A percentile compares a stretch with the other conserved stretches of the same genome.
Evolutionary conservation across 2,888 invertebrate species (phyloP).

Genomic region (Tipula lateralis): DNA sequence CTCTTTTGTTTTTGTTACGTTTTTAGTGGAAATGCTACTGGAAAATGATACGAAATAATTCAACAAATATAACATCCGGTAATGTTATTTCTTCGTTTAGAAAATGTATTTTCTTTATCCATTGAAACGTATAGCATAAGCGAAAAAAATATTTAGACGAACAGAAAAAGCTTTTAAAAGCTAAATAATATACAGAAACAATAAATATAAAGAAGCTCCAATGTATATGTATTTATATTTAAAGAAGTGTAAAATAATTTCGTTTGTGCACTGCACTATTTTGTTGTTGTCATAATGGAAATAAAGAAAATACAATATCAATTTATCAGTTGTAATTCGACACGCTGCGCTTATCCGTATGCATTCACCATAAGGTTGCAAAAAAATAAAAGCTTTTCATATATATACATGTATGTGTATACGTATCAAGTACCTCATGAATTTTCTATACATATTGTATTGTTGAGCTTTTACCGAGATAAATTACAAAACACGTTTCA

Average conservation of each 20-base stretch:
- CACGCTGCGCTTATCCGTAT: neutral
- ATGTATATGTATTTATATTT: conserved; percentile 11
- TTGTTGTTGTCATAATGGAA: neutral
- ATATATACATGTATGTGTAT: no score
- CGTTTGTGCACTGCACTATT: neutral
- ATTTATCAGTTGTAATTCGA: conserved; percentile 19
- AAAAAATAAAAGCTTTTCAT: neutral
- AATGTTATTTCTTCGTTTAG: neutral
- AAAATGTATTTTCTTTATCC: neutral
- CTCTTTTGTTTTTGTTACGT: neutral
- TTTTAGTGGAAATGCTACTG: neutral
- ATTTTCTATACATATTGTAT: neutral
- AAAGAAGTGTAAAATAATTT: neutral
- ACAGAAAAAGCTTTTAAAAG: conserved; percentile 12
- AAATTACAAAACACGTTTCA: neutral
- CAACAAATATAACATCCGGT: conserved; percentile 19
- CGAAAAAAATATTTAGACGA: neutral
- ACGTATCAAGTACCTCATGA: neutral
- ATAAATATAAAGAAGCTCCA: neutral
- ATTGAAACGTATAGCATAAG: neutral
- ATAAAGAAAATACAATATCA: neutral
- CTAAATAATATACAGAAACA: neutral
- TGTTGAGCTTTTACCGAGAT: no score
- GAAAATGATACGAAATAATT: neutral
- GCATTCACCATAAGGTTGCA: neutral